These are phyloP conservation scores for Meghimatium bilineatum DNA, from an alignment of 2,888 invertebrate species.

Conservation along the genomic window DNA sequence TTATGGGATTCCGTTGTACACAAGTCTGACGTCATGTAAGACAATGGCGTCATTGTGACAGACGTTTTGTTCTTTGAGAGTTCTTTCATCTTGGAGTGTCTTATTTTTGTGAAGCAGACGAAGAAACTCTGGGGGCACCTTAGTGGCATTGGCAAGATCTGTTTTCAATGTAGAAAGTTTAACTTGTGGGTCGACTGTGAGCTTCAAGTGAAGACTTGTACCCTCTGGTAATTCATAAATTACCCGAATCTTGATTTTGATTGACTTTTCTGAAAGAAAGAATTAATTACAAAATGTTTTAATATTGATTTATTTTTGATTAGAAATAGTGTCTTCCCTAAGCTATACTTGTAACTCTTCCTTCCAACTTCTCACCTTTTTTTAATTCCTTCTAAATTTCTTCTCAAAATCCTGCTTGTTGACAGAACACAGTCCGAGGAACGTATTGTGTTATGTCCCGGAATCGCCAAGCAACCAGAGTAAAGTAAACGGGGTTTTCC, in stretches of 20 bases:
- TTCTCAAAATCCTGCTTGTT: too few species aligned
- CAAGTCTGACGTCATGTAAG: background rate
- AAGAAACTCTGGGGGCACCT: conserved; percentile 11
- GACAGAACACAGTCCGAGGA: too few species aligned
- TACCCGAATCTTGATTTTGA: background rate
- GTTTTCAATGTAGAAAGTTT: background rate
- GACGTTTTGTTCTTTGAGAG: background rate
- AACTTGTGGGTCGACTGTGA: background rate
- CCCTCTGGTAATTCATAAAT: conserved; percentile 26
- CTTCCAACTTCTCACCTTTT: too few species aligned
- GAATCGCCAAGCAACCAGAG: too few species aligned
- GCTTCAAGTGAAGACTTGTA: background rate
- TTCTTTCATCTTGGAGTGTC: background rate
- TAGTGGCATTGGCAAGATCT: background rate
- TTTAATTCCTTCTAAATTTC: too few species aligned
- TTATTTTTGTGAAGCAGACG: background rate
- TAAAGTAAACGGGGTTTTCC: too few species aligned
- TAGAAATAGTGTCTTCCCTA: too few species aligned
- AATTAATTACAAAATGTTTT: too few species aligned
- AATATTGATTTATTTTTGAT: too few species aligned
- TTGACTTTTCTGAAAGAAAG: background rate
- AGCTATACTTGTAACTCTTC: too few species aligned
- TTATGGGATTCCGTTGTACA: too few species aligned
- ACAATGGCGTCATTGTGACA: background rate
- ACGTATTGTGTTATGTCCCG: too few species aligned